Evolutionary conservation across 2,888 invertebrate genomes (phyloP), one percentile per base, ranked within the genome.

Genomic region (Eledona agricola): DNA sequence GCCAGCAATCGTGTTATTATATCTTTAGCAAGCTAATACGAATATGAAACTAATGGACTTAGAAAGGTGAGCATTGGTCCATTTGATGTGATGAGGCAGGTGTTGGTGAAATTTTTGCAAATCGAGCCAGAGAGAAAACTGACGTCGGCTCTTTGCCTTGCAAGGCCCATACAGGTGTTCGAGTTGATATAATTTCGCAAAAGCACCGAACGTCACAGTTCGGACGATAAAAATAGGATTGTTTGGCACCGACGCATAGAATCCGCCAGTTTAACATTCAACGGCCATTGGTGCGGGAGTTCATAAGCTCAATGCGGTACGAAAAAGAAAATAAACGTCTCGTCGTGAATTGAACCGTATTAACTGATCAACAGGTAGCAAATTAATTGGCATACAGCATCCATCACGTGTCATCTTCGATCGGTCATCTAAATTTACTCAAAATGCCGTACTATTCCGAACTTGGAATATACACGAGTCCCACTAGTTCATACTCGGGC

Each of bases 371-470:
- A 51, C 47, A 57, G 49, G 40, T 54, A 54, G 43, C 46, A 29
- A 40, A 38, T 51, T 32, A 35, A 45, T 49, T 43, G 55, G 53
- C 45, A 38, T 43, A 16, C 6, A 9, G 37, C 28, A 58, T 60
- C 47, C 38, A 57, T 55, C 57, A 59, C 58, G 54, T 59, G 60
- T 56, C 37, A 25, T 43, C 51, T 53, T 55, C n/a, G 34, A 58
- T 56, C 55, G 57, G 52, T 53, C 37, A 43, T 51, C 43, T 51
- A 53, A 50, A 42, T 51, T 15, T 28, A 34, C 2, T 4, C 50
- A 62, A 57, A 62, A 87, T 88, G 87, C 87, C 88, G 65, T 79
- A 86, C 55, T 88, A 83, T 74, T 83, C 84, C 61, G 87, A 88
- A 69, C 66, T 72, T 40, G 69, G 71, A 34, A 59, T 71, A 17